Base-by-base conservation (phyloP, 2,797 vertebrate genomes). In the Cichlasoma orientale region DNA sequence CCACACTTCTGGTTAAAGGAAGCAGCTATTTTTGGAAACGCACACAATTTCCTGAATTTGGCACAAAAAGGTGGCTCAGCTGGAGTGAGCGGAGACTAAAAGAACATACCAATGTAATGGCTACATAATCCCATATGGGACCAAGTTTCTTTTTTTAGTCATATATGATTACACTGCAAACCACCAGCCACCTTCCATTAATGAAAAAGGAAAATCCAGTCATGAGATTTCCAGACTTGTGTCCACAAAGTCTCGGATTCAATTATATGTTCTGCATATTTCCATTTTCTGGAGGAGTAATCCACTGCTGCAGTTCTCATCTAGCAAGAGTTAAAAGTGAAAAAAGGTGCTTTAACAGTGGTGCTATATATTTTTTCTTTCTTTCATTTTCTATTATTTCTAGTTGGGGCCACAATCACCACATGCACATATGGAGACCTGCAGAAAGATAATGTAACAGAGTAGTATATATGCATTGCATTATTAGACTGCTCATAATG, bases 11-110 rank as follows among this genome's bases (percentile, higher is more conserved):
- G 36, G 71, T 87, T 21, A 79, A 88, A 88, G 76, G 74, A 87
- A 84, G 55, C 18, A 27, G 33, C 70, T 92, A 88, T 88, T 90
- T 90, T 89, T 90, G 84, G 85, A 89, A 88, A 52, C 74, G 53
- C 13, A 0, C 66, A 75, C 77, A 78, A 63, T 90, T 87, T 92
- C 85, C 86, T 88, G 84, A 82, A 33, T 75, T 41, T 70, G 77
- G 68, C 70, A 61, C 0, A 1, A 68, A 88, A 86, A 86, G 73
- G 29, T 56, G 2, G 38, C 56, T 77, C 71, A 72, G 78, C 66
- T 63, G 75, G 76, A 83, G 63, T 47, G 54, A 68, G 82, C 78
- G 50, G 72, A 92, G 77, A 91, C 66, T 1, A 33, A 2, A 63
- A 41, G 77, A 85, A 80, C 75, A 78, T 29, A 72, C 54, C 77